Conservation (phyloP, 2,888 invertebrate species). For the Cecidostiba fungosa region DNA sequence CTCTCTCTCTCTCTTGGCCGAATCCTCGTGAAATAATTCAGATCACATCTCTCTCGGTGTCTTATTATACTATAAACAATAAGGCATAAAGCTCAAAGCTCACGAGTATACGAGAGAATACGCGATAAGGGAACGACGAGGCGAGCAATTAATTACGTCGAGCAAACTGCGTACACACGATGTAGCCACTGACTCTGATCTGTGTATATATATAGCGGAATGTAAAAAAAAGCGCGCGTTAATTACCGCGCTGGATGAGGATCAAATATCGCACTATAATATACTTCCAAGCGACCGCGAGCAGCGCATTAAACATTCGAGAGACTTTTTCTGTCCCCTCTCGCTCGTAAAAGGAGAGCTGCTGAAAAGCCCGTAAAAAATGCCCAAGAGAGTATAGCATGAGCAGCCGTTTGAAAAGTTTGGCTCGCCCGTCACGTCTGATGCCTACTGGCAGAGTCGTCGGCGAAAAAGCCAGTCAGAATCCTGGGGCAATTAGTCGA, state of each 20-base stretch:
- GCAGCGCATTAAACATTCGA: constrained; percentile 48
- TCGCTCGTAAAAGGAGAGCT: constrained; percentile 36
- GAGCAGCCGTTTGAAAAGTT: constrained; percentile 28
- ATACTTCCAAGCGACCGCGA: neutral
- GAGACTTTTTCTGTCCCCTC: neutral
- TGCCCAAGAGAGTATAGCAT: neutral
- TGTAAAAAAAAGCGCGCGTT: constrained; percentile 57
- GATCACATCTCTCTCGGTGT: neutral
- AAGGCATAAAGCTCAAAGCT: neutral
- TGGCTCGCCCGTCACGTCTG: constrained; percentile 55
- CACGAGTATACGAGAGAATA: neutral
- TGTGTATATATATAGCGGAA: constrained; percentile 38
- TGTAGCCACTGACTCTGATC: neutral
- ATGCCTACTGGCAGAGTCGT: constrained; percentile 31
- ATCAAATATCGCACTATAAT: constrained; percentile 51
- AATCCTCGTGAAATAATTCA: constrained; percentile 13
- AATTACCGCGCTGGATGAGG: constrained; percentile 54
- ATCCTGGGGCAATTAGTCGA: constrained; percentile 79
- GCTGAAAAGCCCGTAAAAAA: constrained; percentile 54
- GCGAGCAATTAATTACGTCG: constrained; percentile 49
- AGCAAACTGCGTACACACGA: constrained; percentile 13
- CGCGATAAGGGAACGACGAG: constrained; percentile 15
- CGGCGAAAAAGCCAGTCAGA: constrained; percentile 56
- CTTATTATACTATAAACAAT: constrained; percentile 19
- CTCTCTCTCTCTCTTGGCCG: too few relatives aligned